phyloP scores from a whole-genome alignment of 2,797 vertebrate genomes.

The Urocyon cinereoargenteus region DNA sequence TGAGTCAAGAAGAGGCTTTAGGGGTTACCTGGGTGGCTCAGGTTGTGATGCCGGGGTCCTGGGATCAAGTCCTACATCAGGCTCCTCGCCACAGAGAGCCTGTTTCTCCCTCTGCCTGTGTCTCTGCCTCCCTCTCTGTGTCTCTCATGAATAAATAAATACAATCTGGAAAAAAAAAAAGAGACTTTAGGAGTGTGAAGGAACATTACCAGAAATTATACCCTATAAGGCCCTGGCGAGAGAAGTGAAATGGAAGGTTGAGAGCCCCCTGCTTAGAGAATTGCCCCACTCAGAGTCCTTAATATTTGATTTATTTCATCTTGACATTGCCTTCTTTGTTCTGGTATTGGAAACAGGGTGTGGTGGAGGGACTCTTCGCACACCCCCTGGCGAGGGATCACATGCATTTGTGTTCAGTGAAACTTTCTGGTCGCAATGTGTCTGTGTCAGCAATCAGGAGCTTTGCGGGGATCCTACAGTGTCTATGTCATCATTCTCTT shows the following conservation, averaged over 20 bases:
- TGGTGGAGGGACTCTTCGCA: not conserved
- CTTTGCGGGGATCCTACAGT: too few species aligned
- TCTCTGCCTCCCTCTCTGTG: too few species aligned
- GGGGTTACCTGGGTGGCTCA: too few species aligned
- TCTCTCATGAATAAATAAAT: too few species aligned
- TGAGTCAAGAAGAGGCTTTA: not conserved
- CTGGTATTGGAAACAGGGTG: not conserved
- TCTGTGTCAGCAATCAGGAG: too few species aligned
- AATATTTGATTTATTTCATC: not conserved
- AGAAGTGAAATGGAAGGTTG: not conserved
- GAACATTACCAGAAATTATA: not conserved
- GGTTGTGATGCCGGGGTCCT: too few species aligned
- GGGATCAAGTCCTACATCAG: too few species aligned
- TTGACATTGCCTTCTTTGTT: not conserved
- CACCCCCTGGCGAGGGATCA: rapidly evolving
- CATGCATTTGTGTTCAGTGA: rapidly evolving
- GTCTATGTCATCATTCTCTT: not conserved
- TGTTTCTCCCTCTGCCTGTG: too few species aligned
- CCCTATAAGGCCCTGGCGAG: not conserved
- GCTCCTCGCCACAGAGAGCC: too few species aligned
- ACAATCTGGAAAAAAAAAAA: not conserved
- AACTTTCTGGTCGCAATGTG: not conserved
- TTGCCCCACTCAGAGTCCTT: not conserved
- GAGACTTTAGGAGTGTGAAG: not conserved
- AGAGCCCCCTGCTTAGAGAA: not conserved